Conservation (phyloP, 2,888 invertebrate genomes). For the Anthrax anthrax region DNA sequence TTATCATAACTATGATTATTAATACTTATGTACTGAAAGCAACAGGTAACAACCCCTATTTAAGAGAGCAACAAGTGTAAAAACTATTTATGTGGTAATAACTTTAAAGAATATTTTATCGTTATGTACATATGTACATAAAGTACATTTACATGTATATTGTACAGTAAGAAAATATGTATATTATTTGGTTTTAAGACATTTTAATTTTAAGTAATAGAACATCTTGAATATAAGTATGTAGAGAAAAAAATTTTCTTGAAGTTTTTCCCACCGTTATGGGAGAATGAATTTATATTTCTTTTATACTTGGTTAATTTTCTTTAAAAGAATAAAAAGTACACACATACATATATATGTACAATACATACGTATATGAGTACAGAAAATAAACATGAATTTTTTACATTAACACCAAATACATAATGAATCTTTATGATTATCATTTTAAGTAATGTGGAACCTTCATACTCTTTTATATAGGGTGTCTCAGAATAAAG, state of each 20-base stretch:
- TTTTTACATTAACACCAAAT: no score
- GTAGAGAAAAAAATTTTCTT: no score
- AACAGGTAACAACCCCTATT: conserved; percentile 1
- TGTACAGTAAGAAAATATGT: conserved; percentile 7
- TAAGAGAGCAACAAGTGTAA: conserved; percentile 11
- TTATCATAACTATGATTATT: no score
- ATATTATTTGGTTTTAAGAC: conserved; percentile 1
- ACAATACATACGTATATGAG: no score
- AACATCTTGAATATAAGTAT: conserved; percentile 18
- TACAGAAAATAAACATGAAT: no score
- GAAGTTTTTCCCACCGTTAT: conserved; percentile 28
- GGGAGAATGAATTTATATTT: conserved; percentile 24
- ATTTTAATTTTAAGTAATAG: not conserved
- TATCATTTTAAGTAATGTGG: no score
- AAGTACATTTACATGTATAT: not conserved
- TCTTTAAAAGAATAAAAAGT: not conserved
- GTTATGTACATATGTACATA: not conserved
- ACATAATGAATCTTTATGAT: no score
- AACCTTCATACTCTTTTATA: no score
- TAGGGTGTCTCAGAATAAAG: no score
- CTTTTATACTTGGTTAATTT: conserved; percentile 6
- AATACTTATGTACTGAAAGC: no score
- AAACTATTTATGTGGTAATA: conserved; percentile 12
- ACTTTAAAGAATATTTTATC: not conserved
- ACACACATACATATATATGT: not conserved